A percentile compares a stretch with the other conserved stretches of the same genome.
phyloP scores from a whole-genome alignment of 2,888 invertebrate genomes.

The Drosophila subquinaria region DNA sequence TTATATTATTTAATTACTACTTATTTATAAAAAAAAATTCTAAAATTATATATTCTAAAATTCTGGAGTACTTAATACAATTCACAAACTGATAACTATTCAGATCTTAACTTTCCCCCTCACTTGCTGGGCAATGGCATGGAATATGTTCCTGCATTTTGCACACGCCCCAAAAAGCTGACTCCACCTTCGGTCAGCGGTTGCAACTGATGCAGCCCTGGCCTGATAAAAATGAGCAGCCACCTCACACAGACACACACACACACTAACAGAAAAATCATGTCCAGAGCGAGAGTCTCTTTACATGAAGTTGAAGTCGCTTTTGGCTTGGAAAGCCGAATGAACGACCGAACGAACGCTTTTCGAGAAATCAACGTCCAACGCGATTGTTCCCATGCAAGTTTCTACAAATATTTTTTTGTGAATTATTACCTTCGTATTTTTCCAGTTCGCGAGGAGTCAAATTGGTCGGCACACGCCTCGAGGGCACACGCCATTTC shows the following conservation, averaged over 20 bases:
- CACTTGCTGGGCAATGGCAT: not conserved
- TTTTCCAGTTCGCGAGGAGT: conserved; percentile 86
- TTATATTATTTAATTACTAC: too few species aligned
- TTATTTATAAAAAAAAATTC: too few species aligned
- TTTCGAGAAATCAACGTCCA: conserved; percentile 82
- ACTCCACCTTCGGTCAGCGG: conserved; percentile 66
- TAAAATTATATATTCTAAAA: too few species aligned
- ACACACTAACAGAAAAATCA: conserved; percentile 41
- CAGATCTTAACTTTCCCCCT: not conserved
- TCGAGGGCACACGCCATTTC: conserved; percentile 88
- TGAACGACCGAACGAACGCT: conserved; percentile 65
- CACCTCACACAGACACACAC: conserved; percentile 33
- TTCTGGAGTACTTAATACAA: not conserved
- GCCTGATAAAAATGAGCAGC: conserved; percentile 64
- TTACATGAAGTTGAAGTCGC: conserved; percentile 54
- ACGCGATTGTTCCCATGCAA: conserved; percentile 85
- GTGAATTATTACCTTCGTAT: conserved; percentile 86
- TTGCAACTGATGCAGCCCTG: conserved; percentile 68
- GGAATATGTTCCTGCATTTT: conserved; percentile 22
- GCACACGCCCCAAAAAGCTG: conserved; percentile 69
- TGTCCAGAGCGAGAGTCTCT: conserved; percentile 47
- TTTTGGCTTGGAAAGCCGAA: conserved; percentile 15
- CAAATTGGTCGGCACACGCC: conserved; percentile 88
- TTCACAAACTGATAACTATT: not conserved
- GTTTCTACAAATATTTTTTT: conserved; percentile 84